Evolutionary conservation across 2,888 invertebrate genomes (phyloP).

Genomic region (Rugalucina vietnamica): DNA sequence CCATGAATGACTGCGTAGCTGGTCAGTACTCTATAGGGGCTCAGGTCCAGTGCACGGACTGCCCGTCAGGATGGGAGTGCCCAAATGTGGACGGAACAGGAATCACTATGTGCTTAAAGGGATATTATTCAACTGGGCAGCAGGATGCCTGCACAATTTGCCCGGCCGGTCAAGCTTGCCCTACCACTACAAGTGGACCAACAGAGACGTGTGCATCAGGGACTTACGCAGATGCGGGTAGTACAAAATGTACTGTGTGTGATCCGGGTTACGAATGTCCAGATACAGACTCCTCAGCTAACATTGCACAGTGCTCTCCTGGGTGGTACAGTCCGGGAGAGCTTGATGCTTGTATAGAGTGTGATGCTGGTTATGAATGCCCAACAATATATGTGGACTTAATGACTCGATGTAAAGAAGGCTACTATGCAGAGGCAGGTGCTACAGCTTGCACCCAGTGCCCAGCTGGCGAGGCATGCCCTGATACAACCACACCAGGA

Average conservation of each 20-base stretch:
- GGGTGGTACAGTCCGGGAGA: slow-evolving; percentile 78
- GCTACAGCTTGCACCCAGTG: slow-evolving; percentile 75
- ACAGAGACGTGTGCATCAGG: slow-evolving; percentile 70
- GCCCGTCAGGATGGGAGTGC: slow-evolving; percentile 73
- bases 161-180: slow-evolving; percentile 78
- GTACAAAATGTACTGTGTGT: slow-evolving; percentile 74
- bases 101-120: slow-evolving; percentile 74
- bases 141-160: slow-evolving; percentile 74
- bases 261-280: slow-evolving; percentile 78
- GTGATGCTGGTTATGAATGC: slow-evolving; percentile 80
- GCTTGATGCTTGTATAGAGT: slow-evolving; percentile 72
- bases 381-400: slow-evolving; percentile 75
- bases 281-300: slow-evolving; percentile 57
- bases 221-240: slow-evolving; percentile 71
- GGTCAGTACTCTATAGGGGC: slow-evolving; percentile 69
- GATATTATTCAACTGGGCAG: slow-evolving; percentile 70
- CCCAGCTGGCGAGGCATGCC: slow-evolving; percentile 79
- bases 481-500: slow-evolving; percentile 68
- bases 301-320: slow-evolving; percentile 68
- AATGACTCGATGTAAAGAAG: slow-evolving; percentile 70
- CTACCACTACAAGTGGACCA: slow-evolving; percentile 65
- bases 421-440: slow-evolving; percentile 75
- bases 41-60: slow-evolving; percentile 63
- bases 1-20: slow-evolving; percentile 53
- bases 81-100: slow-evolving; percentile 68